Evolutionary conservation across 2,113 vertebrate genomes (phyloP), one percentile per base, ranked within the genome.

Genomic region (Trichechus manatus): DNA sequence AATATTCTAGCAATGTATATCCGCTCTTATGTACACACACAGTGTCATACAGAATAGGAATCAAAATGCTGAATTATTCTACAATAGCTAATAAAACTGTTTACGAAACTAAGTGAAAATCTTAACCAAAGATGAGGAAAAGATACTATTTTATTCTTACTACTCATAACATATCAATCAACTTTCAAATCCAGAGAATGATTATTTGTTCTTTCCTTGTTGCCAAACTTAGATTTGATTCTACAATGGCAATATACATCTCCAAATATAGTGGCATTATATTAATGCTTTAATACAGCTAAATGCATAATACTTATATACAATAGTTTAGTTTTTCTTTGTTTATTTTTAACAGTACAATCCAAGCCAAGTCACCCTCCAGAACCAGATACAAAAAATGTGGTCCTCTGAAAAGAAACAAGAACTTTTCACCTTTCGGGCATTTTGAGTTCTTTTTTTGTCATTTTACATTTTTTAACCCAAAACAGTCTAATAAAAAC

Each of bases 391-490:
- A 64, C 61, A 82, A 79, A 93, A 91, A 82, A 47, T 17, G 42
- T 2, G 39, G 63, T 85, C 17, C 68, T 87, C 44, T 36, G 56
- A 72, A 86, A 78, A 93, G 36, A 87, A 64, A 77, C 61, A 39
- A 75, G 82, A 91, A 39, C 70, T 56, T 90, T 53, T 27, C 39
- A 20, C 31, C n/a, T 70, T 39, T 42, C 3, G 7, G 47, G 50
- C 8, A 68, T 53, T n/a, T 20, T 9, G 33, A 36, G 4, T 36
- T 70, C 36, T 36, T 25, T 84, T n/a, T n/a, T 2, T n/a, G 27
- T 72, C 64, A 80, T 39, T 97, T 97, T 96, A 97, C 96, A 96
- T 96, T 96, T 92, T 13, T 93, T 29, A 66, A 91, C 91, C 95
- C 93, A 80, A 93, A 81, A 44, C 78, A 6, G 93, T 88, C 92